Percentiles rank a stretch among this genome's conserved stretches.
Evolutionary conservation across 2,797 vertebrate species (phyloP).

Genomic region (Yasuhikotakia modesta): DNA sequence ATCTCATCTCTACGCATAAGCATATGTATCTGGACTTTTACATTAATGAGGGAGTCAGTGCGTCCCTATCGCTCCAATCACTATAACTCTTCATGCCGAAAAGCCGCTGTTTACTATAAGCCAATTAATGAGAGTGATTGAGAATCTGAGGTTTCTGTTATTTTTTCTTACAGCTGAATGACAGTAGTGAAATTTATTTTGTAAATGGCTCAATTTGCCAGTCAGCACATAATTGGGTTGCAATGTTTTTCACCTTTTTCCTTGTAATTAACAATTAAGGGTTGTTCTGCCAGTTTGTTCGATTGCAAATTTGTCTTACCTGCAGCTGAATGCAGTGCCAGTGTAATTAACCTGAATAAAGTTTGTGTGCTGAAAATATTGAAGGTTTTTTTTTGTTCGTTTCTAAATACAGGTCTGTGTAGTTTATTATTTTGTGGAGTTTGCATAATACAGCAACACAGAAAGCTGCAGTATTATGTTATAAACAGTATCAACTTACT

Average conservation of each 20-base stretch:
- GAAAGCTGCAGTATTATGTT: background rate
- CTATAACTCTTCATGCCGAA: background rate
- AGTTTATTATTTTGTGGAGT: background rate
- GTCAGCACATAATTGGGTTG: slow-evolving; percentile 33
- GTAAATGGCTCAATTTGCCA: slow-evolving; percentile 20
- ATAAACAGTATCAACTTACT: background rate
- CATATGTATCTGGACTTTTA: slow-evolving; percentile 10
- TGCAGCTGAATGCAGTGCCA: slow-evolving; percentile 26
- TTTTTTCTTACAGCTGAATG: slow-evolving; percentile 1
- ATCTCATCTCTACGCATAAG: background rate
- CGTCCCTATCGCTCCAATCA: slow-evolving; percentile 2
- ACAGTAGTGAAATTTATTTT: slow-evolving; percentile 21
- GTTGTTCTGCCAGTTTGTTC: slow-evolving; percentile 21
- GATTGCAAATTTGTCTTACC: slow-evolving; percentile 43
- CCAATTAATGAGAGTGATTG: slow-evolving; percentile 29
- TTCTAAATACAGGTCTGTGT: background rate
- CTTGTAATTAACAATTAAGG: slow-evolving; percentile 46
- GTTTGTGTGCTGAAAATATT: background rate
- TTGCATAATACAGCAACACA: background rate
- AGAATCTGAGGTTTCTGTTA: background rate
- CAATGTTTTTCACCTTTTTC: slow-evolving; percentile 31
- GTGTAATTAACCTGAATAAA: slow-evolving; percentile 33
- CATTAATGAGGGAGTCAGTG: background rate
- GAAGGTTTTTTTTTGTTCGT: background rate
- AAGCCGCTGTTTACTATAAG: background rate